Percentiles rank a stretch among this genome's conserved stretches.
Evolutionary conservation across 2,888 invertebrate species (phyloP).

Genomic region (Margaritifera margaritifera): DNA sequence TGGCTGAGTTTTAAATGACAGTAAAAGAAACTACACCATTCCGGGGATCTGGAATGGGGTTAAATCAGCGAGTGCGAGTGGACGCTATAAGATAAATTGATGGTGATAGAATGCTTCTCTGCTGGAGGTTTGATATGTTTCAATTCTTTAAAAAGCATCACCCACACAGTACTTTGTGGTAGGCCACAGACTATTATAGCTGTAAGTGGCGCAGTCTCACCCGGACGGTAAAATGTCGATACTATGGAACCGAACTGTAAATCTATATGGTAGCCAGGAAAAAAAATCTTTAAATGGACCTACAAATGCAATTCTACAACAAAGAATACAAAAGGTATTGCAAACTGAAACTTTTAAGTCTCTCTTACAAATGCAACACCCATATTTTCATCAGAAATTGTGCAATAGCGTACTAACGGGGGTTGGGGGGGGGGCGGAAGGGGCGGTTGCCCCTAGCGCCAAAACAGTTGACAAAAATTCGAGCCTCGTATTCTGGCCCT

Average conservation of each 20-base stretch:
- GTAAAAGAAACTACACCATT: slow-evolving; percentile 5
- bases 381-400: too few relatives aligned
- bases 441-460: too few relatives aligned
- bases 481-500: too few relatives aligned
- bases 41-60: slow-evolving; percentile 23
- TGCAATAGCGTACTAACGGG: too few relatives aligned
- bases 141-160: slow-evolving; percentile 31
- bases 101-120: slow-evolving; percentile 25
- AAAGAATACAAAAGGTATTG: slow-evolving; percentile 31
- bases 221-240: slow-evolving; percentile 20
- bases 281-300: slow-evolving; percentile 39
- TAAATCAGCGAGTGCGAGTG: slow-evolving; percentile 17
- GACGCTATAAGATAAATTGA: slow-evolving; percentile 38
- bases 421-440: too few relatives aligned
- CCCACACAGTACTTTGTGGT: slow-evolving; percentile 33
- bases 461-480: too few relatives aligned
- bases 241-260: slow-evolving; percentile 35
- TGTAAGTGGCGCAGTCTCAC: slow-evolving; percentile 23
- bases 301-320: slow-evolving; percentile 40
- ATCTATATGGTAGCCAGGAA: slow-evolving; percentile 24
- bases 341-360: neutral
- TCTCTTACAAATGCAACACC: too few relatives aligned
- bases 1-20: slow-evolving; percentile 7
- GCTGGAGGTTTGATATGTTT: slow-evolving; percentile 34
- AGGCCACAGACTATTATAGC: slow-evolving; percentile 25